Conservation (phyloP, 2,888 invertebrate genomes). For the Cinara cedri region DNA sequence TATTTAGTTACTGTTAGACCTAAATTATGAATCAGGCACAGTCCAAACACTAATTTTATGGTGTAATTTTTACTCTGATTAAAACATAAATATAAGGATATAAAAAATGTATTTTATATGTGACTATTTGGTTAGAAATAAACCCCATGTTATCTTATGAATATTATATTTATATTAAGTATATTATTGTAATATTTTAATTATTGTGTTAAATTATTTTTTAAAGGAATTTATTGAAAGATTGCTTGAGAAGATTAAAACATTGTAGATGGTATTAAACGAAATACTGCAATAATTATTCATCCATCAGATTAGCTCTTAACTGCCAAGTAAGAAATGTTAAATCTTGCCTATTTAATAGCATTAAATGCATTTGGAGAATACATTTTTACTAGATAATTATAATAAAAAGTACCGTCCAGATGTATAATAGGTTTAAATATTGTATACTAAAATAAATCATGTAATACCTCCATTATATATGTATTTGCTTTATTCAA, state of each 20-base stretch:
- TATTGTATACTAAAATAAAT: conserved; percentile 8
- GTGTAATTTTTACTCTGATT: no score
- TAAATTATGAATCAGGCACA: no score
- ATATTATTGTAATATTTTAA: background rate
- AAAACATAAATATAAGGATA: no score
- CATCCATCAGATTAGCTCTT: conserved; percentile 4
- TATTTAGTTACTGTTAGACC: no score
- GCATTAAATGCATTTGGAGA: conserved; percentile 21
- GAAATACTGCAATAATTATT: conserved; percentile 19
- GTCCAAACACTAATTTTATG: no score
- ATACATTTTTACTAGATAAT: conserved; percentile 35
- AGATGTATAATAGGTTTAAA: conserved; percentile 22
- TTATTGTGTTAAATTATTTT: conserved; percentile 54
- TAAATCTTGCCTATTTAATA: conserved; percentile 35
- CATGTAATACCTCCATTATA: background rate
- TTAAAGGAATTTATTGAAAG: conserved; percentile 90
- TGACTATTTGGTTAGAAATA: no score
- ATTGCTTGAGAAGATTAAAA: conserved; percentile 86
- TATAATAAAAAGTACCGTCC: conserved; percentile 38
- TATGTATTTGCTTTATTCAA: conserved; percentile 26
- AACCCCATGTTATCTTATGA: no score
- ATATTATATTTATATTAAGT: no score
- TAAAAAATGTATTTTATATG: no score
- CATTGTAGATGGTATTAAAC: conserved; percentile 69
- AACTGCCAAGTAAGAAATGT: conserved; percentile 48